Conservation (phyloP, 2,113 vertebrate genomes). For the Oreochromis spilurus region DNA sequence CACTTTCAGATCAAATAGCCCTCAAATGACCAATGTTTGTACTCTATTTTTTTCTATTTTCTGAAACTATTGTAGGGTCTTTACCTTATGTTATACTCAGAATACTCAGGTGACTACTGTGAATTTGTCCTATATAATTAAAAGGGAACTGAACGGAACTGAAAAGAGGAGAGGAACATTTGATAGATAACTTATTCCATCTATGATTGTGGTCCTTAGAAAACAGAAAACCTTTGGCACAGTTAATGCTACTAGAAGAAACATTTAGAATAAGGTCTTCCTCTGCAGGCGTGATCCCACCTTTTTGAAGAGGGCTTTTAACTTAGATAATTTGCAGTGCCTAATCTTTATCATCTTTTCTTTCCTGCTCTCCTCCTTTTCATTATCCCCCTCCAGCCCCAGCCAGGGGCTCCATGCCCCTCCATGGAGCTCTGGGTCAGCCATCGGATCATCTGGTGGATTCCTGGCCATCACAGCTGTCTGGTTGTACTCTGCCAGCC, state of each 20-base stretch:
- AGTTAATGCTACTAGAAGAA: background rate
- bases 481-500: slow-evolving; percentile 84
- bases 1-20: background rate
- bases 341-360: slow-evolving; percentile 37
- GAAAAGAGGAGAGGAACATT: background rate
- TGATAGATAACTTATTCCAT: background rate
- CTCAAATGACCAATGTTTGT: background rate
- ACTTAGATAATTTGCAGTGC: slow-evolving; percentile 65
- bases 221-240: background rate
- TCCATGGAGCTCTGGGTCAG: slow-evolving; percentile 85
- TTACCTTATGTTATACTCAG: background rate
- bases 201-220: background rate
- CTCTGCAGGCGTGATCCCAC: slow-evolving; percentile 64
- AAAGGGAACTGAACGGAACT: background rate
- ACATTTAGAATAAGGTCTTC: slow-evolving; percentile 45
- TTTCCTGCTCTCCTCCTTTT: slow-evolving; percentile 56
- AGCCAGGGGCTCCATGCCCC: slow-evolving; percentile 91
- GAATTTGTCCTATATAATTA: background rate
- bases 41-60: background rate
- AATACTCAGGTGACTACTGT: background rate
- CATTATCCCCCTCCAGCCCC: slow-evolving; percentile 60
- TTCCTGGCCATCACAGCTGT: slow-evolving; percentile 83
- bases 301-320: slow-evolving; percentile 69
- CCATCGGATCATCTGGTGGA: slow-evolving; percentile 85
- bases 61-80: background rate